Evolutionary conservation across 2,888 invertebrate genomes (phyloP).

Genomic region (Eilema griseolum): DNA sequence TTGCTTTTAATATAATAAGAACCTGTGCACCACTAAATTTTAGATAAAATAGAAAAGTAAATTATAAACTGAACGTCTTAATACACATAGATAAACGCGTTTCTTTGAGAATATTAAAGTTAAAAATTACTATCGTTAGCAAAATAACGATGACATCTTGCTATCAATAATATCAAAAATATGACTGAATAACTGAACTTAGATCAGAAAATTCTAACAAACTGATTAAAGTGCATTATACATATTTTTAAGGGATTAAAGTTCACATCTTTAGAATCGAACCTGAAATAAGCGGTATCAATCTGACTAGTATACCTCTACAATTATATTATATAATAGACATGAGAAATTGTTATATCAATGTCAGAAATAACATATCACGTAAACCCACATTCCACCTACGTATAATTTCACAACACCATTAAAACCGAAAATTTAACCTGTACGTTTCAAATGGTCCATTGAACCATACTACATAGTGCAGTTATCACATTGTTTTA

Average conservation of each 20-base stretch:
- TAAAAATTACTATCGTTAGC: no score
- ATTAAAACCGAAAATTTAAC: conserved; percentile 9
- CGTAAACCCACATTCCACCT: background rate
- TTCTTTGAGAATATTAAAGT: background rate
- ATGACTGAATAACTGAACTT: no score
- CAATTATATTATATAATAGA: background rate
- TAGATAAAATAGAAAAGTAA: no score
- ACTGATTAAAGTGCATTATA: background rate
- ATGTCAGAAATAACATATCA: background rate
- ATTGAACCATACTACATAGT: conserved; percentile 57
- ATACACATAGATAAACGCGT: no score
- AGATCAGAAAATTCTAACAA: no score
- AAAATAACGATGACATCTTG: no score
- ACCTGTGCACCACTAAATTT: background rate
- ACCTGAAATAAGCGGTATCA: background rate
- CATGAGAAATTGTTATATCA: background rate
- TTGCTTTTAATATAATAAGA: conserved; percentile 7
- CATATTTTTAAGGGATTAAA: background rate
- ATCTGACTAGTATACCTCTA: background rate
- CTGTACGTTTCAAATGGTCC: conserved; percentile 26
- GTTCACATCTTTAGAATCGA: background rate
- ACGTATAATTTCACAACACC: conserved; percentile 6
- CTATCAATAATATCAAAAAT: no score
- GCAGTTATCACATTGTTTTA: conserved; percentile 72
- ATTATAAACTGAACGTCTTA: no score